Conservation (phyloP, 2,113 vertebrate genomes). For the Coryphaenoides rupestris region DNA sequence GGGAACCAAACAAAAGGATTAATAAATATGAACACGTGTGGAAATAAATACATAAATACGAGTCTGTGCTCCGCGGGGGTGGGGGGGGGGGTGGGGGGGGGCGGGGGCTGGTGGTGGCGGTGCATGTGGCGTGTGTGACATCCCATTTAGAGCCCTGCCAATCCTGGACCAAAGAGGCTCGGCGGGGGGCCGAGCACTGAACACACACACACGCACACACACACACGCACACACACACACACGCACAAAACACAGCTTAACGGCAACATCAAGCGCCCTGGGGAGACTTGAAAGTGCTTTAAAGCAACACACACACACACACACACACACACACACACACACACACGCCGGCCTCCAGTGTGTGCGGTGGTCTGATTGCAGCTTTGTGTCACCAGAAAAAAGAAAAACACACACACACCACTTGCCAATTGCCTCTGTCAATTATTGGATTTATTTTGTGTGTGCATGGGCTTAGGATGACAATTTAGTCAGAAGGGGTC, state of each 20-base stretch:
- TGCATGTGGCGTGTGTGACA: conserved; percentile 31
- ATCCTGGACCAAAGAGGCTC: conserved; percentile 35
- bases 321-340: no score
- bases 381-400: conserved; percentile 21
- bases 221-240: no score
- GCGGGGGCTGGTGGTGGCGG: no score
- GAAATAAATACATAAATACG: neutral
- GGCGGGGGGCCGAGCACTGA: conserved; percentile 24
- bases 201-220: conserved; percentile 19
- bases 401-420: conserved; percentile 17
- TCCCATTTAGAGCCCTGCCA: conserved; percentile 48
- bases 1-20: no score
- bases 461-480: neutral
- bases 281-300: conserved; percentile 26
- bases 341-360: neutral
- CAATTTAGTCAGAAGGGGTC: no score
- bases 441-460: neutral
- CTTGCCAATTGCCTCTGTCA: conserved; percentile 1
- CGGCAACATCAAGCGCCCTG: conserved; percentile 5
- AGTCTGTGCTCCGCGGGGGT: neutral
- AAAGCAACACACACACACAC: conserved; percentile 31
- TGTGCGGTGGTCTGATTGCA: conserved; percentile 8
- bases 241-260: neutral
- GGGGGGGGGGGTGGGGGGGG: no score
- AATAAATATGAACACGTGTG: no score